These are phyloP conservation scores for Phyllostomus hastatus DNA, from an alignment of 2,113 vertebrate genomes.

Conservation along the genomic window DNA sequence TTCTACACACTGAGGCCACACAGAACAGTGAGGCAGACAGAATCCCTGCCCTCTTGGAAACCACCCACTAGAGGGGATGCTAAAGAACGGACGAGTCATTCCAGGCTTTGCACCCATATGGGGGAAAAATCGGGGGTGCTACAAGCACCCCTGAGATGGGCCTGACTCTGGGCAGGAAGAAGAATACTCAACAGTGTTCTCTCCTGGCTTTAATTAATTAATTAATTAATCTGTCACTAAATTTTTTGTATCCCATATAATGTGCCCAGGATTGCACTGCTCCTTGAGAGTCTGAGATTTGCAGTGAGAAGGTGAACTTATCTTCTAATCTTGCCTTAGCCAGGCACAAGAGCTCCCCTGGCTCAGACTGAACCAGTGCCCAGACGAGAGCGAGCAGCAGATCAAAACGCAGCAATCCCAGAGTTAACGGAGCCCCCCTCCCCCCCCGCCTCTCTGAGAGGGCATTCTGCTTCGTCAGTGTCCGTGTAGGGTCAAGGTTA, in stretches of 20 bases:
- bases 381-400: slow-evolving; percentile 61
- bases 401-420: slow-evolving; percentile 71
- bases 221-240: background rate
- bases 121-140: background rate
- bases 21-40: background rate
- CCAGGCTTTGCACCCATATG: background rate
- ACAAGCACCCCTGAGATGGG: background rate
- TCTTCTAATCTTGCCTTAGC: slow-evolving; percentile 58
- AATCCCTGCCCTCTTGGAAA: background rate
- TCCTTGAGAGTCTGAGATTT: background rate
- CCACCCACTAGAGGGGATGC: background rate
- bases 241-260: background rate
- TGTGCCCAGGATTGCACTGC: background rate
- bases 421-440: slow-evolving; percentile 2
- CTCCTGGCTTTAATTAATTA: background rate
- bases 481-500: slow-evolving; percentile 36
- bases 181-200: background rate
- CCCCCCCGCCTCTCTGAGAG: slow-evolving; percentile 57
- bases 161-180: background rate
- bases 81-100: background rate
- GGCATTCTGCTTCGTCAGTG: slow-evolving; percentile 64
- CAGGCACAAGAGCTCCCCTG: slow-evolving; percentile 46
- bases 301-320: slow-evolving; percentile 53
- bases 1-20: background rate
- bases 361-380: slow-evolving; percentile 71